Evolutionary conservation across 2,888 invertebrate species (phyloP), one percentile per base, ranked within the genome.

Genomic region (Strigamia transsilvanica): DNA sequence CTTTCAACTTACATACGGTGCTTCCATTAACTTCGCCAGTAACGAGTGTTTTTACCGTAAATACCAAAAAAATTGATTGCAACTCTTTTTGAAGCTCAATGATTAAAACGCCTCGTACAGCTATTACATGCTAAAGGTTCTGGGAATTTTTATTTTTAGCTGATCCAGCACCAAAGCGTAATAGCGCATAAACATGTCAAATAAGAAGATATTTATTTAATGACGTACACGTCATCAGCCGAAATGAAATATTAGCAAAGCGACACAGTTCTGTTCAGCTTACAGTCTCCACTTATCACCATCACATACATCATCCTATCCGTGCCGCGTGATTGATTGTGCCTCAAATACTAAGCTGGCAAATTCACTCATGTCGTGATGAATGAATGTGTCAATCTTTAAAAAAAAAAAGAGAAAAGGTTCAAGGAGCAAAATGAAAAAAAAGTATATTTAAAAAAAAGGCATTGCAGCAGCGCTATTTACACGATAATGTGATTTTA

Each of bases 201-300:
- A 32, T 73, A 73, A 32, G 73, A 27, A 27, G 73, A 32, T 73
- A 73, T 73, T 73, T 73, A 73, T 73, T 73, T 73, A 73, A 73
- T 73, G 73, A 73, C 73, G 73, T 73, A 73, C 12, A 73, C 73
- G 73, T 73, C 73, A 73, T 73, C 73, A 73, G 23, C 13, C 73
- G 73, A 73, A 73, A 73, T 73, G 73, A 73, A 73, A 73, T 73
- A 73, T 73, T 73, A 73, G 73, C 73, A 73, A 73, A 32, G 32
- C 73, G 73, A 73, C 73, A 73, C 27, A 73, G 73, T 73, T 73
- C 73, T 73, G 73, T 73, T 73, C 73, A 73, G 73, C 73, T 73
- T 73, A 73, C 73, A 73, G 73, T 73, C 73, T 73, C n/a, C 73
- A 73, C 73, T 73, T 73, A 73, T 73, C 73, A 73, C 73, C 73